Evolutionary conservation across 2,888 invertebrate species (phyloP).

Genomic region (Hirtodrosophila cameraria): DNA sequence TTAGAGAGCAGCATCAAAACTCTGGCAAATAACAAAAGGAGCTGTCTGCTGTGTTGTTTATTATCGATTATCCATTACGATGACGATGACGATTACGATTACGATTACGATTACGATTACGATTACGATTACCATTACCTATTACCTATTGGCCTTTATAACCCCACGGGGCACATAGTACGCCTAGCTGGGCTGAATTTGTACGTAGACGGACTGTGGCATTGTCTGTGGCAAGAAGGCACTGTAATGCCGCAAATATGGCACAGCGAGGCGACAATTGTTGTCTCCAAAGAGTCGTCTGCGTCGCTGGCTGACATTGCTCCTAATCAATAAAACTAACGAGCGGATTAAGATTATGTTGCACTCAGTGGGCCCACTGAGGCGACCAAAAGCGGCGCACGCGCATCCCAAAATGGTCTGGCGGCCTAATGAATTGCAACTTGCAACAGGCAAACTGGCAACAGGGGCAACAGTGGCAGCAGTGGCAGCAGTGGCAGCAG

Average conservation of each 20-base stretch:
- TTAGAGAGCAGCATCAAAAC: conserved; percentile 49
- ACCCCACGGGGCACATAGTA: conserved; percentile 49
- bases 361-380: conserved; percentile 55
- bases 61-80: conserved; percentile 31
- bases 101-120: conserved; percentile 15
- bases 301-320: conserved; percentile 52
- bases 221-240: conserved; percentile 51
- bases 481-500: not conserved
- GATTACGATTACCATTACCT: conserved; percentile 17
- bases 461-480: conserved; percentile 9
- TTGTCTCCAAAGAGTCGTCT: conserved; percentile 78
- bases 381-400: conserved; percentile 78
- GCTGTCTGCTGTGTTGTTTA: not conserved
- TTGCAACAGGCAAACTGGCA: conserved; percentile 16
- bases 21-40: conserved; percentile 40
- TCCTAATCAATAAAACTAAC: conserved; percentile 79
- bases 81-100: conserved; percentile 11
- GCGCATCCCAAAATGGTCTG: conserved; percentile 74
- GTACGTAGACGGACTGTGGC: conserved; percentile 16
- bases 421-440: conserved; percentile 76
- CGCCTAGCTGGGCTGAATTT: conserved; percentile 16
- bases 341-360: conserved; percentile 79
- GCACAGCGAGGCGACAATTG: conserved; percentile 81
- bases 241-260: conserved; percentile 73
- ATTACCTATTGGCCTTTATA: conserved; percentile 17